phyloP scores from a whole-genome alignment of 2,113 vertebrate genomes.

The Odontesthes bonariensis region DNA sequence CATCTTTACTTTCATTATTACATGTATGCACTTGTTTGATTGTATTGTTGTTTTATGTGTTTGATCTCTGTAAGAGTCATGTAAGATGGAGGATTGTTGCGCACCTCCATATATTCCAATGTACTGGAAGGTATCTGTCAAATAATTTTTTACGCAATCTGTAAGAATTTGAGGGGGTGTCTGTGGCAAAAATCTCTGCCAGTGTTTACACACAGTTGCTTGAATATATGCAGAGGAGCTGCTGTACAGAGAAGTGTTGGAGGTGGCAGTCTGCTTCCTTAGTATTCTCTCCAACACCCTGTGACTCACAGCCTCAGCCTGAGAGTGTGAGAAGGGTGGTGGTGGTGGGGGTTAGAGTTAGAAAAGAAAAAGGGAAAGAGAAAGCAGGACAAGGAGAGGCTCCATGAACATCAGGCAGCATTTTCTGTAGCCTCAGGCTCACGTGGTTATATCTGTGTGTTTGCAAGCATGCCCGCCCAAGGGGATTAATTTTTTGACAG shows the following conservation, averaged over 20 bases:
- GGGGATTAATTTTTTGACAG: conserved; percentile 81
- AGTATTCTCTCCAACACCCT: conserved; percentile 84
- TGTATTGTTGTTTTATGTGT: conserved; percentile 7
- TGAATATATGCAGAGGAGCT: conserved; percentile 52
- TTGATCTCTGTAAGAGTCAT: neutral
- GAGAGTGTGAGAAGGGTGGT: conserved; percentile 63
- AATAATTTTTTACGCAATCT: conserved; percentile 28
- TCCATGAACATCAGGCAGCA: conserved; percentile 68
- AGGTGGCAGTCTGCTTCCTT: conserved; percentile 79
- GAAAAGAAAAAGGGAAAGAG: conserved; percentile 45
- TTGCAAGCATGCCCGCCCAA: conserved; percentile 60
- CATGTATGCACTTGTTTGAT: neutral
- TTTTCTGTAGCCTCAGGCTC: conserved; percentile 72
- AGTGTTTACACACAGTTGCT: conserved; percentile 60
- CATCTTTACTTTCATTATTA: conserved; percentile 11
- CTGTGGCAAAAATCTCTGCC: conserved; percentile 36
- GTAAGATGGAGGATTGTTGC: neutral
- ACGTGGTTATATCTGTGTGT: conserved; percentile 71
- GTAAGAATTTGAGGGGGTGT: conserved; percentile 28
- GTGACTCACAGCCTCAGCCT: conserved; percentile 83
- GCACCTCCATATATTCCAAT: conserved; percentile 14
- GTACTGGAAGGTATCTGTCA: conserved; percentile 10
- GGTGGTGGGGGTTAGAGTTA: conserved; percentile 16
- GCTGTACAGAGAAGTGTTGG: conserved; percentile 64
- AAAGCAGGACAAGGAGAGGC: conserved; percentile 61